Conservation (phyloP, 2,797 vertebrate genomes). For the Pagetopsis macropterus region DNA sequence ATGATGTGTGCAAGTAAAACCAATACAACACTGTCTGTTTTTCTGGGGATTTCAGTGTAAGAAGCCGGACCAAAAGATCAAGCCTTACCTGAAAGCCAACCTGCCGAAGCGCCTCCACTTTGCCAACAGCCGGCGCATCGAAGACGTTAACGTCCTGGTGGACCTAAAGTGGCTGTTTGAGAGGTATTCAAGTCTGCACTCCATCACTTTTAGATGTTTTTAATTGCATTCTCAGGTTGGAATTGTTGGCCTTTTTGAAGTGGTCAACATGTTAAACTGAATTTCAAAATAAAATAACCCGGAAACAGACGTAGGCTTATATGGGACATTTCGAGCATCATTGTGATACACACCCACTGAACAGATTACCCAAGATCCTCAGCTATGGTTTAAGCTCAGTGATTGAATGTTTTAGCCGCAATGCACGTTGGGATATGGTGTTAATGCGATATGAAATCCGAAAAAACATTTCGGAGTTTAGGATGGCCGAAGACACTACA, state of each 20-base stretch:
- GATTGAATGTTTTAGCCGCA: no score
- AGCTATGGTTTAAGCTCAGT: no score
- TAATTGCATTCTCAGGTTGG: no score
- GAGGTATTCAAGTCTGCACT: constrained; percentile 64
- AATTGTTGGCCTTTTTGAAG: not conserved
- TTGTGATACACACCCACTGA: no score
- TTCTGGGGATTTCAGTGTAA: constrained; percentile 74
- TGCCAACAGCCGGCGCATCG: constrained; percentile 83
- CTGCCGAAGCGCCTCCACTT: constrained; percentile 85
- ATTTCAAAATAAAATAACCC: no score
- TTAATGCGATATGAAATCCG: no score
- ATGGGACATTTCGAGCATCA: no score
- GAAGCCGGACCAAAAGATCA: constrained; percentile 76
- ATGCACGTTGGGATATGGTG: no score
- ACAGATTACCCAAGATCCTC: no score
- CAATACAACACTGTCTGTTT: not conserved
- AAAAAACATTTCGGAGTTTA: no score
- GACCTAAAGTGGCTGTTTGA: constrained; percentile 81
- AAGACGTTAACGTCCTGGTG: constrained; percentile 80
- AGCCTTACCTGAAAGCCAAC: constrained; percentile 79
- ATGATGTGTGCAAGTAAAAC: not conserved
- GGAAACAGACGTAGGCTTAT: no score
- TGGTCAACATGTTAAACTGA: not conserved
- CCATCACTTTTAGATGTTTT: not conserved
- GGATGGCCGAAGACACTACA: no score